Percentiles rank a stretch among this genome's conserved stretches.
Evolutionary conservation across 1,140 invertebrate species (phyloP).

Genomic region (Bacillus rossius): DNA sequence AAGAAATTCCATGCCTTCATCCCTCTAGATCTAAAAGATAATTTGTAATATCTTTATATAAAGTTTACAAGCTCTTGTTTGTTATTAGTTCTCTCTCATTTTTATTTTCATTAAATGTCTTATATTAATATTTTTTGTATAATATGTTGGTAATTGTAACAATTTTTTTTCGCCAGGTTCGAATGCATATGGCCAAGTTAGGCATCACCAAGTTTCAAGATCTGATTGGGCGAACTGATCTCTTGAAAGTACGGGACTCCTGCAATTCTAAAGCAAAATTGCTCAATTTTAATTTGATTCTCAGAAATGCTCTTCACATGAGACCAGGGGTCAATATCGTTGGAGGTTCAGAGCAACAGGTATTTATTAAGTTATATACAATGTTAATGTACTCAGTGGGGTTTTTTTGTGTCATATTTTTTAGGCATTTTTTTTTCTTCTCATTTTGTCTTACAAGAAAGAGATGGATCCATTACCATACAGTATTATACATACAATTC

Average conservation of each 20-base stretch:
- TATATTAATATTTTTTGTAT: slow-evolving; percentile 10
- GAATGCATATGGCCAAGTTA: slow-evolving; percentile 82
- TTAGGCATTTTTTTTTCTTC: too few species aligned
- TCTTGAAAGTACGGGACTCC: slow-evolving; percentile 58
- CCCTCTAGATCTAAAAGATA: too few species aligned
- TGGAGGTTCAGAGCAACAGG: slow-evolving; percentile 76
- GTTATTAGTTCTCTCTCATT: too few species aligned
- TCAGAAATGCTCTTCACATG: slow-evolving; percentile 86
- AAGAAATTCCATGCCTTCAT: too few species aligned
- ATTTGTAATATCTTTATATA: too few species aligned
- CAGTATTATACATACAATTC: too few species aligned
- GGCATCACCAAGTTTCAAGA: slow-evolving; percentile 90
- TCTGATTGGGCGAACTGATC: slow-evolving; percentile 89
- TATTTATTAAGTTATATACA: slow-evolving; percentile 17
- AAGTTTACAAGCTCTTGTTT: too few species aligned
- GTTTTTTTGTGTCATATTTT: too few species aligned
- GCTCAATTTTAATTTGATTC: slow-evolving; percentile 77
- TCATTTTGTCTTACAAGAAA: too few species aligned
- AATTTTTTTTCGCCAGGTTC: slow-evolving; percentile 40
- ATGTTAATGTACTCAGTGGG: too few species aligned
- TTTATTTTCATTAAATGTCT: too few species aligned
- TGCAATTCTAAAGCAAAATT: slow-evolving; percentile 73
- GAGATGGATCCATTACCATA: too few species aligned
- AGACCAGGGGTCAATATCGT: slow-evolving; percentile 85
- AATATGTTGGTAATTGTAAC: slow-evolving; percentile 7